phyloP scores from a whole-genome alignment of 2,113 vertebrate species.

The Mirounga angustirostris region DNA sequence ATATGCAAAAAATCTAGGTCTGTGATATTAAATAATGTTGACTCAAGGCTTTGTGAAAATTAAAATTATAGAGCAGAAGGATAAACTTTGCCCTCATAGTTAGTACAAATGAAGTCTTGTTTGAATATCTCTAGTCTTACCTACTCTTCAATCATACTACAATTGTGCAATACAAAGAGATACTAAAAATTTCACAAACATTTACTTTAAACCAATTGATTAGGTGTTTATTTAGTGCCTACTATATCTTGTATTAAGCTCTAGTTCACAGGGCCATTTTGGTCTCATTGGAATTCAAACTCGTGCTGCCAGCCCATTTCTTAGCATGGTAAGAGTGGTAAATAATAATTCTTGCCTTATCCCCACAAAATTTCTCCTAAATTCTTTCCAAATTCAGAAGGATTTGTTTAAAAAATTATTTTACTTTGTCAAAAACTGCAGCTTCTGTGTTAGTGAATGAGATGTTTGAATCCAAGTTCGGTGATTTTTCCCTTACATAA shows the following conservation, averaged over 20 bases:
- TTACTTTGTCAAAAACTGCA: not conserved
- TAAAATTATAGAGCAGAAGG: constrained; percentile 41
- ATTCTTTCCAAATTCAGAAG: constrained; percentile 20
- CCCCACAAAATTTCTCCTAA: not conserved
- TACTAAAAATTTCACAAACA: not conserved
- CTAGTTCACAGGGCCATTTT: not conserved
- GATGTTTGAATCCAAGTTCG: not conserved
- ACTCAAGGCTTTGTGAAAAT: constrained; percentile 59
- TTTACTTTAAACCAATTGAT: not conserved
- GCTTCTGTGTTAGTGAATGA: not conserved
- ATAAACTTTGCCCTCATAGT: constrained; percentile 40
- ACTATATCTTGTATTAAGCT: not conserved
- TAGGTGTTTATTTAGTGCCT: not conserved
- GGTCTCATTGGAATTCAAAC: not conserved
- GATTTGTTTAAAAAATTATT: not conserved
- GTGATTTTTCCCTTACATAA: not conserved
- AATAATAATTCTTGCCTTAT: not conserved
- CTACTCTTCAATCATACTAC: not conserved
- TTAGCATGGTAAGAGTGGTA: not conserved
- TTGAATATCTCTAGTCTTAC: not conserved
- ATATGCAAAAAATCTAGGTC: constrained; percentile 41
- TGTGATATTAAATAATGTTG: constrained; percentile 68
- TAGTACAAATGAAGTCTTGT: constrained; percentile 26
- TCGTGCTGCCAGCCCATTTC: not conserved
- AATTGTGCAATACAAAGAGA: not conserved